Base-by-base conservation (phyloP, 2,113 vertebrate species). In the Gobiocypris rarus region DNA sequence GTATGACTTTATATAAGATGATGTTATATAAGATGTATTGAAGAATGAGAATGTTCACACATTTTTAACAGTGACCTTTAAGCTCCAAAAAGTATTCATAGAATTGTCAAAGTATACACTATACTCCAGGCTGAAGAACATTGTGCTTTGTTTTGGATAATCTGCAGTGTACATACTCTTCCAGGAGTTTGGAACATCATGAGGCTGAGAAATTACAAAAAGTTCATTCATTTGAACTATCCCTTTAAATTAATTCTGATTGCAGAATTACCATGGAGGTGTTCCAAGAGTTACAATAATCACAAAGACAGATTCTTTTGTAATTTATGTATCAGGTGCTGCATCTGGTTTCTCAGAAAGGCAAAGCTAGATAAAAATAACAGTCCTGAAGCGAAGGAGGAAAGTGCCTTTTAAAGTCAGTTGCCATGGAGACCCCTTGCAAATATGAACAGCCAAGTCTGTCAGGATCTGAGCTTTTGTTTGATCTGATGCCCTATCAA, bases 401-500 rank as follows among this genome's bases (percentile, higher is more conserved):
- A 84, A 71, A 73, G 50, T 59, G 50, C 73, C 61, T 71, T 80
- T 71, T 48, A 28, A 70, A 80, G 69, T 3, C 52, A 38, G 76
- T 80, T 80, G 43, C 78, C 77, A 85, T 85, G 67, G 83, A 80
- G 54, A 80, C 76, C 22, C 11, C 41, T 74, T 63, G 45, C 67
- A 74, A 9, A 71, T 82, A 70, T 41, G 80, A 82, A 10, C 26
- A 28, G 63, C 63, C 19, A 81, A 15, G 45, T 38, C 63, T 69
- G 63, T 63, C 31, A 45, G 67, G 31, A 73, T 52, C 54, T 54
- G 43, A 41, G 28, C 67, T 71, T 85, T 31, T 76, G 69, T 77
- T 81, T 76, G 63, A 84, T 84, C 63, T 67, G 52, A 70, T 38
- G 15, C 31, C 22, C 43, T 22, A 84, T 84, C 48, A 88, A 86